Conservation (phyloP, 2,113 vertebrate genomes). For the Edolisoma coerulescens region DNA sequence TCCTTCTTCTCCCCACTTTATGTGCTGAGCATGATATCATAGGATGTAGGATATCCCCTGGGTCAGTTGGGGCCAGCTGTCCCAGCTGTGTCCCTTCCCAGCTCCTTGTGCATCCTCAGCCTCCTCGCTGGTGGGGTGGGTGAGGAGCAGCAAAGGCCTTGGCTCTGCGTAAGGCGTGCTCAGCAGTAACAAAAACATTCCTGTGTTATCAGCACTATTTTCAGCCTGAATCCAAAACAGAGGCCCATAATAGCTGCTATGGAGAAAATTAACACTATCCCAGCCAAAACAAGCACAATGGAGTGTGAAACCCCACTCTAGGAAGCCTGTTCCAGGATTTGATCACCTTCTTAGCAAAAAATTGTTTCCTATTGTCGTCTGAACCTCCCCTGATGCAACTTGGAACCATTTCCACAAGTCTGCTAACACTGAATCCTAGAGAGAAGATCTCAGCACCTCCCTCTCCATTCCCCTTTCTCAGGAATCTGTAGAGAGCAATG, state of each 20-base stretch:
- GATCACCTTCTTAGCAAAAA: fast-evolving
- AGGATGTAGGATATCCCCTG: neutral
- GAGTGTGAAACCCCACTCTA: neutral
- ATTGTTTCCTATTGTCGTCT: neutral
- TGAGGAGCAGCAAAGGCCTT: neutral
- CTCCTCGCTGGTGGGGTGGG: fast-evolving
- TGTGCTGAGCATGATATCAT: neutral
- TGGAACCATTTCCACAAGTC: fast-evolving
- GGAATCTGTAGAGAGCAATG: neutral
- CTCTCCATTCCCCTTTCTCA: neutral
- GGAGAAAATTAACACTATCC: neutral
- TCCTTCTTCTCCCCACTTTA: neutral
- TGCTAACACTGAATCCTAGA: neutral
- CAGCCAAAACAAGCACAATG: neutral
- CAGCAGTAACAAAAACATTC: neutral
- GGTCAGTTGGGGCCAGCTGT: neutral
- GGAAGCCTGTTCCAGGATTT: neutral
- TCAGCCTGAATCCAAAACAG: neutral
- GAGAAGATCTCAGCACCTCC: neutral
- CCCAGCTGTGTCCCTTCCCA: neutral
- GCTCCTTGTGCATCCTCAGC: no score
- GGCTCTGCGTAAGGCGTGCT: neutral
- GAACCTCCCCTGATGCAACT: neutral
- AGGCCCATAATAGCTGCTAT: neutral
- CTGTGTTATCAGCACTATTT: neutral